Evolutionary conservation across 2,113 vertebrate genomes (phyloP).

Genomic region (Perccottus glenii): DNA sequence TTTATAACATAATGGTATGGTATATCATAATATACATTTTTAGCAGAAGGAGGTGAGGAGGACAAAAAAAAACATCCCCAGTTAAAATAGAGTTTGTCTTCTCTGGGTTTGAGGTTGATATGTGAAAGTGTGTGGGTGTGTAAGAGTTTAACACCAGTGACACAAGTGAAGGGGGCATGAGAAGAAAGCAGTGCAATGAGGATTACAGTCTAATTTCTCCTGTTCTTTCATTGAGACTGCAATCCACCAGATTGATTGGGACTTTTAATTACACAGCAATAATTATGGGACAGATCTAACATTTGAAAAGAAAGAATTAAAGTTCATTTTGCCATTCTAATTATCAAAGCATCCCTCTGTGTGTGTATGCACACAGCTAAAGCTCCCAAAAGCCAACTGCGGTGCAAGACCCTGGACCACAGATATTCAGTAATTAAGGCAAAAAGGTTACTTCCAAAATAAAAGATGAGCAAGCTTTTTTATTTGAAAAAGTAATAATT

Average conservation of each 20-base stretch:
- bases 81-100: constrained; percentile 71
- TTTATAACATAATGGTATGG: constrained; percentile 77
- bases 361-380: constrained; percentile 20
- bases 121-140: constrained; percentile 38
- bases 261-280: constrained; percentile 83
- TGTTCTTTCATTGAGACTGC: constrained; percentile 74
- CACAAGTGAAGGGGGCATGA: constrained; percentile 25
- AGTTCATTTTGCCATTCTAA: constrained; percentile 79
- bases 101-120: constrained; percentile 52
- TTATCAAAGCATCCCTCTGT: constrained; percentile 71
- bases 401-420: constrained; percentile 56
- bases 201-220: constrained; percentile 82
- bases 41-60: constrained; percentile 55
- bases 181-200: constrained; percentile 39
- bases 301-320: constrained; percentile 77
- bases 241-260: constrained; percentile 78
- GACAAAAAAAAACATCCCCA: constrained; percentile 19
- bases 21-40: constrained; percentile 73
- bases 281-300: constrained; percentile 76
- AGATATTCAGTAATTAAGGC: constrained; percentile 69
- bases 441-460: constrained; percentile 60
- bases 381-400: constrained; percentile 26
- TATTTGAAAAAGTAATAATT: constrained; percentile 16
- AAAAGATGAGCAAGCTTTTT: constrained; percentile 57
- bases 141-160: constrained; percentile 10